Evolutionary conservation across 2,888 invertebrate genomes (phyloP), one percentile per base, ranked within the genome.

Genomic region (Drosophila borborema): DNA sequence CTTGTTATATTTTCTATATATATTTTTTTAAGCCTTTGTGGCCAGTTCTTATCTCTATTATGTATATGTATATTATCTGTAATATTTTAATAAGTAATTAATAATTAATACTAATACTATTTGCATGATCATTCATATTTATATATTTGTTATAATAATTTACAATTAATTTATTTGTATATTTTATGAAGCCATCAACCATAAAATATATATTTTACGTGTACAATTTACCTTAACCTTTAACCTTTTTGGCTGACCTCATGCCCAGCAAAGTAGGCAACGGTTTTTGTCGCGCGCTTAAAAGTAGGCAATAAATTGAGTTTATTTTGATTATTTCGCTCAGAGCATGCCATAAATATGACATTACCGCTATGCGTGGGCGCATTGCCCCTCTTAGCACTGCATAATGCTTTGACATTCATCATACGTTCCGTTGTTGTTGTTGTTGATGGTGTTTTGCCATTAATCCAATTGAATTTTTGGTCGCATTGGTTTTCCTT

Each of bases 401-500:
- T 46, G 64, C n/a, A 59, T 68, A 80, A 73, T 74, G 71, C 53
- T 78, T 56, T 67, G 55, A 53, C 60, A 79, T 80, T 54, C 67
- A 79, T 82, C 82, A 75, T 72, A 64, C 56, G 66, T 66, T 51
- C 54, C 64, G 41, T 69, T 49, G 34, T 6, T 53, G 12, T 20
- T 14, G 3, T 14, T 38, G 34, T 36, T 45, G 31, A n/a, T 51
- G 8, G 20, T 65, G 51, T 31, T 45, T 45, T 34, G 14, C 67
- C 76, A 79, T 82, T 75, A 82, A 75, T 66, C 64, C 67, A 82
- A 82, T 82, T 75, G 82, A 59, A 82, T 67, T 74, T 71, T 40
- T 55, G 36, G 23, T n/a, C 58, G 45, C 43, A 41, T 56, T 63
- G 46, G 62, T 31, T 56, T 65, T 54, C 31, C 58, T 71, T 55